Evolutionary conservation across 1,140 invertebrate genomes (phyloP), one percentile per base, ranked within the genome.

Genomic region (Drosophila prosaltans): DNA sequence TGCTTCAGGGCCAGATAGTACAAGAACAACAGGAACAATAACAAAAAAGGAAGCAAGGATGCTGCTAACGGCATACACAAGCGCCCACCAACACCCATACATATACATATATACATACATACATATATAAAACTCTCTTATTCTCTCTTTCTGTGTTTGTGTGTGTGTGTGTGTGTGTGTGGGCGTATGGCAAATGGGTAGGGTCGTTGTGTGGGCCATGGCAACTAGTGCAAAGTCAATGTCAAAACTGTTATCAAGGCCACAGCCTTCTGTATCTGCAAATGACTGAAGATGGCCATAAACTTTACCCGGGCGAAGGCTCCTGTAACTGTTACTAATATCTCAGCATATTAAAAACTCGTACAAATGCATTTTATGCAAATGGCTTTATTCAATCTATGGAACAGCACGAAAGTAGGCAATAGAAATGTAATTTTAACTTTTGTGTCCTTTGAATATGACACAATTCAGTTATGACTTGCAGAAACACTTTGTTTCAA

Each of bases 171-270:
- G 36, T 1, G 9, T 30, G 30, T 10, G 4, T 26, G 24, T 32
- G 54, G 9, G 21, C 6, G 32, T 28, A 32, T 26, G 57, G 16
- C 16, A 16, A 32, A 16, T 21, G 43, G 24, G 9, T 51, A 24
- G 32, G 6, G 32, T 36, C 32, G 32, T 36, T 36, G 3, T 36
- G 32, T 36, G 32, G 32, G 6, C 3, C 3, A 36, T 9, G 45
- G 45, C 3, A 30, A 9, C 40, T 63, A 39, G 36, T 26, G 2
- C 30, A 43, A 60, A 60, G 65, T 76, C 74, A 76, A 76, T 76
- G 74, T 65, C 74, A 77, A 76, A 76, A 69, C 24, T 54, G 66
- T 76, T 76, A 73, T 65, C 74, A 76, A 76, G 74, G 74, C 54
- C 73, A 76, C 65, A 57, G 21, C 55, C 54, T 28, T 28, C 30